phyloP scores from a whole-genome alignment of 2,888 invertebrate species.

The Sinotaia quadrata region DNA sequence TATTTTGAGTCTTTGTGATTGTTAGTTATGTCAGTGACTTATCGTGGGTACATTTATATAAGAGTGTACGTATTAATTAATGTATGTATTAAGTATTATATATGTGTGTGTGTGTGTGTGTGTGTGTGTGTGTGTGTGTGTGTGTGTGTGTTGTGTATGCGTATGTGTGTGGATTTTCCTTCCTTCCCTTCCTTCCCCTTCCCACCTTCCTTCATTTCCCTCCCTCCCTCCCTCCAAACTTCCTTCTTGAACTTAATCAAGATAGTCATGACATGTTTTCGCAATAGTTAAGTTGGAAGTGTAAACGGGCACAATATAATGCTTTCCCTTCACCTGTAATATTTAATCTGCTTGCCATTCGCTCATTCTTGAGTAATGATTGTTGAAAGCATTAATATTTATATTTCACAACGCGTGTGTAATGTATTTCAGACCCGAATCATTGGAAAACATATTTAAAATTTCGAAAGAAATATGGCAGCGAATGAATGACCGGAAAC shows the following conservation, averaged over 20 bases:
- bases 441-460: not conserved
- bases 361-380: no score
- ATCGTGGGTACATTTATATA: not conserved
- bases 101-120: not conserved
- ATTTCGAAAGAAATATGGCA: slow-evolving; percentile 3
- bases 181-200: not conserved
- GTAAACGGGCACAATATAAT: no score
- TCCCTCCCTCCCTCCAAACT: not conserved
- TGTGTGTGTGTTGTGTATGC: slow-evolving; percentile 9
- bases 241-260: not conserved
- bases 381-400: no score
- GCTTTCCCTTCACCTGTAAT: no score
- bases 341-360: no score
- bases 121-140: slow-evolving; percentile 1
- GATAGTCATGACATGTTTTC: no score
- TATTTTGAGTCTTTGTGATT: no score
- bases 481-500: slow-evolving; percentile 9
- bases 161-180: slow-evolving; percentile 4
- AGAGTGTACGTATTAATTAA: not conserved
- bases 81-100: not conserved
- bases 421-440: not conserved
- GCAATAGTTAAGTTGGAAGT: no score
- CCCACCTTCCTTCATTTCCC: not conserved
- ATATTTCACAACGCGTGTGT: not conserved
- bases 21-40: no score